phyloP scores from a whole-genome alignment of 2,113 vertebrate genomes.

The Erinaceus europaeus region DNA sequence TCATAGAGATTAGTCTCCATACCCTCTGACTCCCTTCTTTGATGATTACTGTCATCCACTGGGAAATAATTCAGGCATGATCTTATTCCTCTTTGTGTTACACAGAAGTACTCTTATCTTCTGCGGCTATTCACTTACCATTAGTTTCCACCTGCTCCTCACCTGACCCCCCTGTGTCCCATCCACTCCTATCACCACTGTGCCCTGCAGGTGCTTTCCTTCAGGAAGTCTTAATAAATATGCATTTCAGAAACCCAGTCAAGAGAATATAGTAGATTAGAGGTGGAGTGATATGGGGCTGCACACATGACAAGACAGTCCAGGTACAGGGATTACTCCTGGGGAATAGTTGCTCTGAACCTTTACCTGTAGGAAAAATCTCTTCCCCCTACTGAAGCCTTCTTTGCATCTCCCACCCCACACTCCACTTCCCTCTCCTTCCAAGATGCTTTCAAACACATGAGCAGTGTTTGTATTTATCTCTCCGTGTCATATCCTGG shows the following conservation, averaged over 20 bases:
- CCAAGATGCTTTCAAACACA: background rate
- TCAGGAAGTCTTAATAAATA: rapidly evolving
- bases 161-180: rapidly evolving
- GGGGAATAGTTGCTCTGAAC: rapidly evolving
- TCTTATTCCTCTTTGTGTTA: too few species aligned
- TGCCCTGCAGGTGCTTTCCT: rapidly evolving
- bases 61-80: background rate
- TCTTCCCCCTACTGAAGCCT: too few species aligned
- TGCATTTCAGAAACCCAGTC: rapidly evolving
- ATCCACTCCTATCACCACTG: rapidly evolving
- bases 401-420: too few species aligned
- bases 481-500: background rate
- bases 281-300: too few species aligned
- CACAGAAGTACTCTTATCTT: rapidly evolving
- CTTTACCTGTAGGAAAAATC: background rate
- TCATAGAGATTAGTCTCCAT: rapidly evolving
- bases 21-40: too few species aligned
- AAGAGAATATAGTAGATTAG: background rate
- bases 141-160: too few species aligned
- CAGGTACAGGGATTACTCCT: rapidly evolving
- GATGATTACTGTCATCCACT: rapidly evolving
- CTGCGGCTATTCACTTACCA: background rate
- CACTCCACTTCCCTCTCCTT: background rate
- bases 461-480: background rate
- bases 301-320: too few species aligned